Evolutionary conservation across 2,113 vertebrate genomes (phyloP).

Genomic region (Monarcha castaneiventris): DNA sequence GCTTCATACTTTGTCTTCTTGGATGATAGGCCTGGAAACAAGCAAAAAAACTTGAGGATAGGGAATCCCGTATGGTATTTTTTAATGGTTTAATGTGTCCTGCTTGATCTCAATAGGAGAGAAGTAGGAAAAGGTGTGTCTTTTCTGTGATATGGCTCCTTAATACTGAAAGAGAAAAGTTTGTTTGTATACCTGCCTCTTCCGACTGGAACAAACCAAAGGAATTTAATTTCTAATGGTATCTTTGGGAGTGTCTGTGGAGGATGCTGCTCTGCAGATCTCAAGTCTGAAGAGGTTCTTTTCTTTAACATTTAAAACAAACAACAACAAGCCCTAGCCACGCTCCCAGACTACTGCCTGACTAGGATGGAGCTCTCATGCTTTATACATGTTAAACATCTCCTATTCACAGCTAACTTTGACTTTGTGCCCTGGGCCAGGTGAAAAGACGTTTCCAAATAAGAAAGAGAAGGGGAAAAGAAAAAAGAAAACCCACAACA

Average conservation of each 20-base stretch:
- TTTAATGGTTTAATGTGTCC: not conserved
- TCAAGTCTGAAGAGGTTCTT: not conserved
- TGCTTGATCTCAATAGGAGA: not conserved
- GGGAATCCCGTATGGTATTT: not conserved
- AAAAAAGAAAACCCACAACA: not conserved
- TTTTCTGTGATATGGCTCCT: not conserved
- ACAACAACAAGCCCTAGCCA: constrained; percentile 29
- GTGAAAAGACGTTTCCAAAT: constrained; percentile 70
- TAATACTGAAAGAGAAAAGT: not conserved
- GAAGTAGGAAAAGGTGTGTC: accelerated
- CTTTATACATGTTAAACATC: constrained; percentile 63
- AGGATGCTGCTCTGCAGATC: not conserved
- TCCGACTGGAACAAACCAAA: not conserved
- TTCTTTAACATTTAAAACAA: constrained; percentile 47
- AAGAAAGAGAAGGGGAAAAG: not conserved
- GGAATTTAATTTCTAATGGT: not conserved
- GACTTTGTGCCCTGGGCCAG: constrained; percentile 68
- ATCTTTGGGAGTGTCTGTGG: not conserved
- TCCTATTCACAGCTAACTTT: constrained; percentile 54
- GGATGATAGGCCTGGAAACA: not conserved
- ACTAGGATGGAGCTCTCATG: constrained; percentile 25
- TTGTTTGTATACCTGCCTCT: not conserved
- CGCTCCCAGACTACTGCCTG: constrained; percentile 12
- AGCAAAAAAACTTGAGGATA: not conserved
- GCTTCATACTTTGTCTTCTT: not conserved